Percentiles rank a stretch among this genome's conserved stretches.
These are phyloP conservation scores for Hipparchia sbordonii DNA, from an alignment of 2,888 invertebrate genomes.

Conservation along the genomic window DNA sequence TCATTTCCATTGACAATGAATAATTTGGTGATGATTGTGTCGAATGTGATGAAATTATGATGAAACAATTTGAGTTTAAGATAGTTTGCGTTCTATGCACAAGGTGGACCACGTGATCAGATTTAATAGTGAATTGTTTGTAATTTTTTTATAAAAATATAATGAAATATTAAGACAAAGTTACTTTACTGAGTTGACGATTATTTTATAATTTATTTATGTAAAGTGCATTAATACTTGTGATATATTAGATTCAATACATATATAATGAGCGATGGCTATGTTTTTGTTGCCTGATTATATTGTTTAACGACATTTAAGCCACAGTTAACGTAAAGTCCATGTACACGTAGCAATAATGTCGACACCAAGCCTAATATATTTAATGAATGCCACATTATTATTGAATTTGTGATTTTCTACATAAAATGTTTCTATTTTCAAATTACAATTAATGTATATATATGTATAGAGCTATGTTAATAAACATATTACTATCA, in stretches of 20 bases:
- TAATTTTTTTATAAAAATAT: slow-evolving; percentile 69
- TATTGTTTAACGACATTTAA: slow-evolving; percentile 60
- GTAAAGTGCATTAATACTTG: slow-evolving; percentile 77
- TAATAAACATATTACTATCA: slow-evolving; percentile 80
- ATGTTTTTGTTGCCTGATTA: slow-evolving; percentile 59
- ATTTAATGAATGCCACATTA: slow-evolving; percentile 66
- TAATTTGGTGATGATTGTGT: slow-evolving; percentile 71
- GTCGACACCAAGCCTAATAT: slow-evolving; percentile 69
- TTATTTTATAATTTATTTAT: slow-evolving; percentile 80
- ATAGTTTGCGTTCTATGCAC: slow-evolving; percentile 76
- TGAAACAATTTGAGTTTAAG: slow-evolving; percentile 58
- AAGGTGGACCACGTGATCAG: slow-evolving; percentile 79
- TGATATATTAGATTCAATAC: slow-evolving; percentile 70
- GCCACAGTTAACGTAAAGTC: slow-evolving; percentile 46
- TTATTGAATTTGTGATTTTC: slow-evolving; percentile 74
- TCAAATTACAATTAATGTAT: slow-evolving; percentile 79
- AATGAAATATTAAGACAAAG: slow-evolving; percentile 70
- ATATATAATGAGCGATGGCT: slow-evolving; percentile 56
- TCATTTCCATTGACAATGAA: slow-evolving; percentile 70
- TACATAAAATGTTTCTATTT: slow-evolving; percentile 77
- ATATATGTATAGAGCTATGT: slow-evolving; percentile 65
- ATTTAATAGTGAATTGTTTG: slow-evolving; percentile 75
- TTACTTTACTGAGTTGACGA: slow-evolving; percentile 60
- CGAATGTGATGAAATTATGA: slow-evolving; percentile 60
- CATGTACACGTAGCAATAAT: slow-evolving; percentile 57